phyloP scores from a whole-genome alignment of 1,140 invertebrate species.

The Agrypnia vestita region DNA sequence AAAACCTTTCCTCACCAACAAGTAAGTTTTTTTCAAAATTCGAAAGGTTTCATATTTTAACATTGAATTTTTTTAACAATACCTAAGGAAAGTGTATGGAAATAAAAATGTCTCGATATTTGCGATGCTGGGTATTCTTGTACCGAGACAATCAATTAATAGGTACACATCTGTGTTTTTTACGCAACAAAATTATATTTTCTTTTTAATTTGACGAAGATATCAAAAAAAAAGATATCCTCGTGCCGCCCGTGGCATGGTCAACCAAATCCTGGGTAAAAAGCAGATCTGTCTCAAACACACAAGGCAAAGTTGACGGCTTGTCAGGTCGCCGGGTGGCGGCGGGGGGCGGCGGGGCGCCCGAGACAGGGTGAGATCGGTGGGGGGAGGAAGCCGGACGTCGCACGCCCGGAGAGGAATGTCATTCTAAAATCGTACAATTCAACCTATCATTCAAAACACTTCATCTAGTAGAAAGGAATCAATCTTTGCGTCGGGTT shows the following conservation, averaged over 20 bases:
- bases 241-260: conserved; percentile 38
- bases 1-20: too few relatives aligned
- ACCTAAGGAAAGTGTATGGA: too few relatives aligned
- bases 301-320: conserved; percentile 56
- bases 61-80: too few relatives aligned
- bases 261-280: conserved; percentile 55
- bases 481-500: background rate
- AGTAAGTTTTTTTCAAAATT: too few relatives aligned
- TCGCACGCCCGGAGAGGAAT: conserved; percentile 32
- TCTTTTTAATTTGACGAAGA: conserved; percentile 15
- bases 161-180: too few relatives aligned
- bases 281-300: conserved; percentile 59
- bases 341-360: background rate
- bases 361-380: background rate
- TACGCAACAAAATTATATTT: background rate
- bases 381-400: background rate
- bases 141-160: too few relatives aligned
- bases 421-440: conserved; percentile 4
- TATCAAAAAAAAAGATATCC: conserved; percentile 22
- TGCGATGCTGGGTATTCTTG: too few relatives aligned
- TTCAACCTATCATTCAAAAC: conserved; percentile 13
- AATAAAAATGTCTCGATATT: too few relatives aligned
- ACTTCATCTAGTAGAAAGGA: conserved; percentile 3
- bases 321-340: conserved; percentile 45
- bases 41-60: too few relatives aligned